Percentiles rank a stretch among this genome's conserved stretches.
phyloP scores from a whole-genome alignment of 2,113 vertebrate species.

The Martes martes region DNA sequence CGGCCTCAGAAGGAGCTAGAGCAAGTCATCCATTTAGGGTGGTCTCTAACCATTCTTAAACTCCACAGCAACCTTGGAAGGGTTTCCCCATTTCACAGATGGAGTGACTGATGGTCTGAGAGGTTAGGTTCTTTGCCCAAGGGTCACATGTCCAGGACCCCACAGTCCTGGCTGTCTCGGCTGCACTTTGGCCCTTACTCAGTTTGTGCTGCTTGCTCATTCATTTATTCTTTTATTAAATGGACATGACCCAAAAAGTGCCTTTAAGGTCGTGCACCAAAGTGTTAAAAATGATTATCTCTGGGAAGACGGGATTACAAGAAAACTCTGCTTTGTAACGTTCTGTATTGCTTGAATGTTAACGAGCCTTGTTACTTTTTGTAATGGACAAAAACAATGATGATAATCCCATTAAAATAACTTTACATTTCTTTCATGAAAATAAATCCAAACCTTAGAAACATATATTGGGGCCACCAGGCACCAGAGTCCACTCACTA shows the following conservation, averaged over 20 bases:
- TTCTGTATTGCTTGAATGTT: not conserved
- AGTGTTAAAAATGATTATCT: not conserved
- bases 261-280: not conserved
- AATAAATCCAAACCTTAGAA: not conserved
- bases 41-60: not conserved
- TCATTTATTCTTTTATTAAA: not conserved
- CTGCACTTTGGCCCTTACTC: not conserved
- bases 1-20: not conserved
- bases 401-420: not conserved
- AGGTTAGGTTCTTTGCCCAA: not conserved
- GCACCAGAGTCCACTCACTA: not conserved
- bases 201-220: not conserved
- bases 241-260: not conserved
- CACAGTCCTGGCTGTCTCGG: not conserved
- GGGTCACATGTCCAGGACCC: too few species aligned
- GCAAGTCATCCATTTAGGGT: not conserved
- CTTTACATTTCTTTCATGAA: not conserved
- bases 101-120: not conserved
- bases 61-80: not conserved
- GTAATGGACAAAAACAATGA: not conserved
- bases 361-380: not conserved
- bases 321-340: not conserved
- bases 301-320: not conserved
- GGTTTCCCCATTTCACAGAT: not conserved
- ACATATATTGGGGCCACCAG: not conserved